A percentile compares a stretch with the other conserved stretches of the same genome.
These are phyloP conservation scores for Aspidiotus rigidus DNA, from an alignment of 2,888 invertebrate species.

Conservation along the genomic window DNA sequence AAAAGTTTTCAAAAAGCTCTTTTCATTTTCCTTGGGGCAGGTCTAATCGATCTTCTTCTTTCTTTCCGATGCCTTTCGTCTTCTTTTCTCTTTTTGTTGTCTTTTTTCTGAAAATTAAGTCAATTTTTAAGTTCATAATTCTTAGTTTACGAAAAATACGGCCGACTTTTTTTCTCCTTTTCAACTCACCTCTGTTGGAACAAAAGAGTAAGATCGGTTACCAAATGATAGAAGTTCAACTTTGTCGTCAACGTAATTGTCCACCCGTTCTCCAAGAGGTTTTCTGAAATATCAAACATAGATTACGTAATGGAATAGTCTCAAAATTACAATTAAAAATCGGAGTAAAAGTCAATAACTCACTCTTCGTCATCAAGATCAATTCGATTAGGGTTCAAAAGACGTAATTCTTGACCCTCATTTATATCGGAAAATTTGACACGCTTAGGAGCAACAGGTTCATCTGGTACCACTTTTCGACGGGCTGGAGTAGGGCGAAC, in stretches of 20 bases:
- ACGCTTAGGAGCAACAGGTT: background rate
- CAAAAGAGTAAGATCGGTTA: background rate
- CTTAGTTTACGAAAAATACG: background rate
- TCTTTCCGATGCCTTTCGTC: background rate
- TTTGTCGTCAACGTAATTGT: background rate
- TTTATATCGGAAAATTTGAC: slow-evolving; percentile 1
- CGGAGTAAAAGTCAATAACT: no score
- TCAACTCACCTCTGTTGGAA: background rate
- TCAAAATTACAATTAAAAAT: no score
- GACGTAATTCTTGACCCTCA: background rate
- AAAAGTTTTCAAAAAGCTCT: no score
- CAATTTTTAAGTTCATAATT: background rate
- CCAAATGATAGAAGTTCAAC: background rate
- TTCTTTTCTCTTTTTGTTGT: background rate
- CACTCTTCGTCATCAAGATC: no score
- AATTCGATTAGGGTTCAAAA: no score
- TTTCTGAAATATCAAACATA: background rate
- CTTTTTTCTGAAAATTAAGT: background rate
- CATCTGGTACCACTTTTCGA: no score
- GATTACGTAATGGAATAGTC: no score
- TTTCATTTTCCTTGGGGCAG: background rate
- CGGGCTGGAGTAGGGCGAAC: no score
- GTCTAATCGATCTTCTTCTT: background rate
- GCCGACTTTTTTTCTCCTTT: background rate
- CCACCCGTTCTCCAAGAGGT: background rate